These are phyloP conservation scores for Oxycera nigricornis DNA, from an alignment of 2,888 invertebrate genomes.

Conservation along the genomic window DNA sequence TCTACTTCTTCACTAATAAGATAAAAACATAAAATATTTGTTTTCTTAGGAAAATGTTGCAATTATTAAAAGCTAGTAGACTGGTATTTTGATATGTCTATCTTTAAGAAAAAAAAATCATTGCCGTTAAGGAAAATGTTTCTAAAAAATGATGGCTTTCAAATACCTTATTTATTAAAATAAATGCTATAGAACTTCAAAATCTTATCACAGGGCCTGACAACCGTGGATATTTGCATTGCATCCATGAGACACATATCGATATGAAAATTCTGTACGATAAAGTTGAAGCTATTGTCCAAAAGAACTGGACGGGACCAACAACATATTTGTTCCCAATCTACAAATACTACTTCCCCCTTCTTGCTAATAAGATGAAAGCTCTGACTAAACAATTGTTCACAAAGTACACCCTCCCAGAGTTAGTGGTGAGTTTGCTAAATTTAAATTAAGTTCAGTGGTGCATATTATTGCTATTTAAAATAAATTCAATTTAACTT, in stretches of 20 bases:
- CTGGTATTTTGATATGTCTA: no score
- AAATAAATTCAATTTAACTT: conserved; percentile 39
- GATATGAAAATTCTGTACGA: conserved; percentile 57
- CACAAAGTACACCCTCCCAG: conserved; percentile 56
- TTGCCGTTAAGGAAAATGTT: no score
- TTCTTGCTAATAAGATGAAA: conserved; percentile 57
- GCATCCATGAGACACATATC: conserved; percentile 56
- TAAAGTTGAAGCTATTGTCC: conserved; percentile 56
- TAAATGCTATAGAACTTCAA: no score
- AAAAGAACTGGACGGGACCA: conserved; percentile 58
- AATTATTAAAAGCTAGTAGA: no score
- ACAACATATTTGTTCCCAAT: conserved; percentile 59
- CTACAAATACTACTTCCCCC: conserved; percentile 59
- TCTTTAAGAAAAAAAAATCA: no score
- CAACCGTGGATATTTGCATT: conserved; percentile 54
- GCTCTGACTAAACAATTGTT: conserved; percentile 58
- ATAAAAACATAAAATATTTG: no score
- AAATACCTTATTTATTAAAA: no score
- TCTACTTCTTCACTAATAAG: no score
- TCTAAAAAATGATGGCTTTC: no score
- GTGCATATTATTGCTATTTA: conserved; percentile 24
- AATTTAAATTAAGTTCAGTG: conserved; percentile 35
- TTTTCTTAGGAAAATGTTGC: no score
- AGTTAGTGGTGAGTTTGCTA: conserved; percentile 53
- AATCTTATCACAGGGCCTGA: conserved; percentile 45